Conservation (phyloP, 1,140 invertebrate genomes). For the Lethrus apterus region DNA sequence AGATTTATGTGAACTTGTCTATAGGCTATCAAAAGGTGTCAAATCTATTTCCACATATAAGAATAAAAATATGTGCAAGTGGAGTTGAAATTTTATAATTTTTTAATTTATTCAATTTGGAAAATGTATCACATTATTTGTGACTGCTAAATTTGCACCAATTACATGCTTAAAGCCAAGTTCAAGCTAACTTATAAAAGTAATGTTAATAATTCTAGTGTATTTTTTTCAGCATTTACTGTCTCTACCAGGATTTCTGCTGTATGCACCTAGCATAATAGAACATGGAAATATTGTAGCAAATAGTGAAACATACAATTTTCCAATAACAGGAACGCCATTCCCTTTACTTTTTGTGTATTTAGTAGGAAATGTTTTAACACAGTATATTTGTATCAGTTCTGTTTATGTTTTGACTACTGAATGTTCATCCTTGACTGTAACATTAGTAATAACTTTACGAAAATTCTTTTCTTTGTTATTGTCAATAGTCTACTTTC, state of each 20-base stretch:
- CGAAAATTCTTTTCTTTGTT: slow-evolving; percentile 92
- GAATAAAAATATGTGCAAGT: too few relatives aligned
- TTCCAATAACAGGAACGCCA: slow-evolving; percentile 44
- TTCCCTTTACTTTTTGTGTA: slow-evolving; percentile 73
- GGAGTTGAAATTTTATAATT: too few relatives aligned
- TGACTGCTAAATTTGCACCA: neutral
- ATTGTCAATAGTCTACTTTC: slow-evolving; percentile 93
- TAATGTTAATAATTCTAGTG: neutral
- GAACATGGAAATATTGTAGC: slow-evolving; percentile 59
- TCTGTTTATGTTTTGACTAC: slow-evolving; percentile 92
- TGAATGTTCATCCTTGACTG: slow-evolving; percentile 88
- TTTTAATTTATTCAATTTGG: neutral
- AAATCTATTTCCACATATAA: too few relatives aligned
- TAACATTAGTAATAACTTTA: slow-evolving; percentile 91
- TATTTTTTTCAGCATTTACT: slow-evolving; percentile 67
- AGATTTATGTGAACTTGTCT: neutral
- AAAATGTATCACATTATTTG: neutral
- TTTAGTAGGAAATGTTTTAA: slow-evolving; percentile 78
- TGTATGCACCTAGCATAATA: slow-evolving; percentile 66
- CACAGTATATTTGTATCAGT: slow-evolving; percentile 93
- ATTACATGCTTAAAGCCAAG: neutral
- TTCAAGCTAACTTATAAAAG: neutral
- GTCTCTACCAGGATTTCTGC: slow-evolving; percentile 76
- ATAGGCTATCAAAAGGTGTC: too few relatives aligned
- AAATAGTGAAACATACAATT: slow-evolving; percentile 45